These are phyloP conservation scores for Orbicella faveolata DNA, from an alignment of 64 coral and sea anemone species.

Conservation along the genomic window DNA sequence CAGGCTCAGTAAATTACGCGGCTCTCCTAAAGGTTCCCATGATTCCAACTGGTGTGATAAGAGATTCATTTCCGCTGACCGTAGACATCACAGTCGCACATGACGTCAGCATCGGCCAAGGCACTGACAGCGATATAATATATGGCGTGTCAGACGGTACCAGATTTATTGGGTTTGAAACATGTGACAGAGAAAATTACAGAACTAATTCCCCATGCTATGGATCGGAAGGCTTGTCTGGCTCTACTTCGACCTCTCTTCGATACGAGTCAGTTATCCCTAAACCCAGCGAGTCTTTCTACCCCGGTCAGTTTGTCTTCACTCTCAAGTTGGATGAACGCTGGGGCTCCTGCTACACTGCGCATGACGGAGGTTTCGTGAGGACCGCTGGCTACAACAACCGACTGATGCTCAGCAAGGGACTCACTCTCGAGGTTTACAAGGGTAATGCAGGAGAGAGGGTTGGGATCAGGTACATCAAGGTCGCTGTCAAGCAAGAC, in stretches of 20 bases:
- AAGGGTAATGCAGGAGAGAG: background rate
- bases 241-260: background rate
- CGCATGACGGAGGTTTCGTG: background rate
- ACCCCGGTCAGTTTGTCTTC: slow-evolving; percentile 15
- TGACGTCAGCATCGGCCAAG: slow-evolving; percentile 32
- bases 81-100: background rate
- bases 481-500: background rate
- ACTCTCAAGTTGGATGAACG: slow-evolving; percentile 1
- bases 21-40: slow-evolving; percentile 4
- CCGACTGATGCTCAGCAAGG: background rate
- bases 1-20: background rate
- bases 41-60: background rate
- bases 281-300: background rate
- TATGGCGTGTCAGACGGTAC: slow-evolving; percentile 29
- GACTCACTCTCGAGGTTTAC: background rate
- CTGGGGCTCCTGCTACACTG: slow-evolving; percentile 14
- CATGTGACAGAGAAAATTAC: background rate
- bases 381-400: background rate
- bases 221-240: background rate
- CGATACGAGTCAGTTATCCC: background rate
- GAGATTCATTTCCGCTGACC: background rate
- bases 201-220: background rate
- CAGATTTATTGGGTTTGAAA: slow-evolving; percentile 18
- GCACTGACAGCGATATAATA: background rate
- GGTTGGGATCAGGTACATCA: slow-evolving; percentile 21